A percentile compares a stretch with the other conserved stretches of the same genome.
Evolutionary conservation across 2,113 vertebrate genomes (phyloP).

Genomic region (Delphinus delphis): DNA sequence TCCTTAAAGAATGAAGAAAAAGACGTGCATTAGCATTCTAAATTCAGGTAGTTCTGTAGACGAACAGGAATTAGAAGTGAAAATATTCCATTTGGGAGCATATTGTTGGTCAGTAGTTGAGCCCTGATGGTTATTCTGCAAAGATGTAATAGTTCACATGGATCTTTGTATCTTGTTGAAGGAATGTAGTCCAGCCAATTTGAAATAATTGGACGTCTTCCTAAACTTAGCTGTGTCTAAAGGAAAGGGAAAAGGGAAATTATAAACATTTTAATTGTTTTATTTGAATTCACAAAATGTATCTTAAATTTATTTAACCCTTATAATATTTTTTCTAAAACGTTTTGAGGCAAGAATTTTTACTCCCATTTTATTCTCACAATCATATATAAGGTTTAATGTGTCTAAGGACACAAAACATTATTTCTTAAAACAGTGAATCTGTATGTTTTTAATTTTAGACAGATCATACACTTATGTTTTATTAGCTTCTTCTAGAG

Average conservation of each 20-base stretch:
- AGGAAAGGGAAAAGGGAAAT: slow-evolving; percentile 40
- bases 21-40: slow-evolving; percentile 68
- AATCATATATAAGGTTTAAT: not conserved
- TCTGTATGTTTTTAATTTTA: slow-evolving; percentile 15
- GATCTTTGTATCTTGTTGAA: slow-evolving; percentile 74
- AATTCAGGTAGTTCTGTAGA: slow-evolving; percentile 78
- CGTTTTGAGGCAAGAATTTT: not conserved
- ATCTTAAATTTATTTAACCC: not conserved
- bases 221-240: slow-evolving; percentile 71
- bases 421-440: slow-evolving; percentile 28
- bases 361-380: slow-evolving; percentile 25
- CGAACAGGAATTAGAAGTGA: slow-evolving; percentile 73
- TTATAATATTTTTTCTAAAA: not conserved
- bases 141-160: slow-evolving; percentile 76
- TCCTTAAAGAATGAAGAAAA: slow-evolving; percentile 47
- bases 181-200: slow-evolving; percentile 79
- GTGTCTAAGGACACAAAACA: not conserved
- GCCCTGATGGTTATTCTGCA: slow-evolving; percentile 76
- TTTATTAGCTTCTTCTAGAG: not conserved
- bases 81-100: slow-evolving; percentile 79
- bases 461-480: not conserved
- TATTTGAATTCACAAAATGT: slow-evolving; percentile 23
- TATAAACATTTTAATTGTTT: slow-evolving; percentile 14
- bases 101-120: slow-evolving; percentile 69
- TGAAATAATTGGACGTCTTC: slow-evolving; percentile 72